Base-by-base conservation (phyloP, 2,113 vertebrate species). In the Sylvietta virens region DNA sequence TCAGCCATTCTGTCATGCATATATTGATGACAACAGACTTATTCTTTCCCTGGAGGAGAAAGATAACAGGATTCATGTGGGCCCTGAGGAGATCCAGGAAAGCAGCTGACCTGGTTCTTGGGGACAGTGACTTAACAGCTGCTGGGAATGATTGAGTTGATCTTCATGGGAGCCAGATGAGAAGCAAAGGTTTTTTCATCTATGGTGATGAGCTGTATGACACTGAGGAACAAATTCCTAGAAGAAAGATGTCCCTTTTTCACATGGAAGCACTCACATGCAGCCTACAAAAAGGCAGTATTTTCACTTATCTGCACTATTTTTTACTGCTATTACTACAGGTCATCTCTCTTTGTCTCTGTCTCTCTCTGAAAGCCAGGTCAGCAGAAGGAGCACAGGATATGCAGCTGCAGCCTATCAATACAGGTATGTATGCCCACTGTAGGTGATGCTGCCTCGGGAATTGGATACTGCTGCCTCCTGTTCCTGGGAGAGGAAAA, bases 401-500 rank as follows among this genome's bases (percentile, higher is more conserved):
- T 10, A 27, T 30, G 73, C 26, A 78, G 61, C 23, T 73, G 39
- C 78, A 88, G 81, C 30, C 56, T 51, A 39, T 16, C 53, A 31
- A 30, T 26, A 28, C 45, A 85, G 17, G 53, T 40, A 22, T 22
- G 53, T 10, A 40, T 35, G 35, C 15, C 48, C 50, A 48, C 81
- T 77, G 35, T 5, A 72, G 57, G 35, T 54, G 76, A 60, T 64
- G 23, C 84, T 69, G 30, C 27, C 28, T 35, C 13, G 16, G 42
- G 16, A 33, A 48, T 12, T 45, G 33, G 33, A 15, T 31, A 13
- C 39, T 64, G 57, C 39, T 79, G 61, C 51, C n/a, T 81, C 39
- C 37, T 0, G 0, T 22, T 81, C 37, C 51, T 50, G 8, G 2
- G 28, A 65, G 30, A 67, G 56, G 6, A 7, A 44, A 35, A 23